Percentiles rank a stretch among this genome's conserved stretches.
These are phyloP conservation scores for Adelognathus sp. DNA, from an alignment of 2,888 invertebrate species.

Conservation along the genomic window DNA sequence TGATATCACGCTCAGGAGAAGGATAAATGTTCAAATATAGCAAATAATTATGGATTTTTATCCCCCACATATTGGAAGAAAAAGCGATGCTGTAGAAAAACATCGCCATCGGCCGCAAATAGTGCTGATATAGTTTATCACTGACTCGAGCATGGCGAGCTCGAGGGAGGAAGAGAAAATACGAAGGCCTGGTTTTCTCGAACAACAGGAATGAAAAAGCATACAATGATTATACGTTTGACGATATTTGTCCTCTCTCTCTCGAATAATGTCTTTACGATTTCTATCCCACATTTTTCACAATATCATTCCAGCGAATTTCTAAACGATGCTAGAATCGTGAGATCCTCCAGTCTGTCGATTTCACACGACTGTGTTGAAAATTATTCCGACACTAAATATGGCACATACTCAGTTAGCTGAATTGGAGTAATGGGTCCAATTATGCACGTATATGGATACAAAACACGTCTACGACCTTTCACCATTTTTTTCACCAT, in stretches of 20 bases:
- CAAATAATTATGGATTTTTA: neutral
- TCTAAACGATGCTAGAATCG: conserved; percentile 18
- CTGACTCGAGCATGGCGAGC: neutral
- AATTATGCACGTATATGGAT: neutral
- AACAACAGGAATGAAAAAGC: neutral
- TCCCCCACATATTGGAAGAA: neutral
- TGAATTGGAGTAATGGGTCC: neutral
- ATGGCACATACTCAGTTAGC: neutral
- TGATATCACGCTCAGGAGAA: neutral
- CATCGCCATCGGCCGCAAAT: neutral
- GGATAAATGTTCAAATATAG: neutral
- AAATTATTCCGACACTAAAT: neutral
- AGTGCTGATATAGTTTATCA: conserved; percentile 5
- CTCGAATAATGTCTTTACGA: too few relatives aligned
- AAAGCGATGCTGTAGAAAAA: neutral
- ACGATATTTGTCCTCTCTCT: too few relatives aligned
- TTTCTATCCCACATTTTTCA: neutral
- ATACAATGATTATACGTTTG: neutral
- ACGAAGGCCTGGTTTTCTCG: neutral
- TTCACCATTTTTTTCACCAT: neutral
- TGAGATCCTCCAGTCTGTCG: conserved; percentile 30
- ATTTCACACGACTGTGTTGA: conserved; percentile 27
- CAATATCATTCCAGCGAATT: neutral
- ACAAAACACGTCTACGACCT: neutral
- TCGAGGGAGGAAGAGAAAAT: neutral